These are phyloP conservation scores for Eupithecia abbreviata DNA, from an alignment of 2,888 invertebrate genomes.

Conservation along the genomic window DNA sequence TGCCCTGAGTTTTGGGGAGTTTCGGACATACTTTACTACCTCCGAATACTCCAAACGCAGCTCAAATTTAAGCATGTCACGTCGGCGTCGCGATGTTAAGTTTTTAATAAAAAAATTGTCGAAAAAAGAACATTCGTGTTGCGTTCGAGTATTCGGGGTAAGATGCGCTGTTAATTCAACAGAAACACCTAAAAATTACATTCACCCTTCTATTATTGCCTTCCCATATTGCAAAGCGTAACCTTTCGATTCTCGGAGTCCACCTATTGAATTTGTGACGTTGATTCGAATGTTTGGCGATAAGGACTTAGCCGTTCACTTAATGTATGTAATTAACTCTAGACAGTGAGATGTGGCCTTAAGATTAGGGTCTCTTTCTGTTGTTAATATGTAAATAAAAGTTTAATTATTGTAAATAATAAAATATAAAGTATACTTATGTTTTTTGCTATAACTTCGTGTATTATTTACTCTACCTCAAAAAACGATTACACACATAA, in stretches of 20 bases:
- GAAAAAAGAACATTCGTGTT: no score
- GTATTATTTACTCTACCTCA: slow-evolving; percentile 49
- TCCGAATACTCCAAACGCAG: no score
- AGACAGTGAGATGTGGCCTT: slow-evolving; percentile 77
- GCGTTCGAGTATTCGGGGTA: no score
- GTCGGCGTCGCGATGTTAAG: no score
- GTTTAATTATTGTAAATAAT: slow-evolving; percentile 83
- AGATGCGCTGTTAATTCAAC: background rate
- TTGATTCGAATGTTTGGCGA: slow-evolving; percentile 19
- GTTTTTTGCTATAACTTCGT: slow-evolving; percentile 77
- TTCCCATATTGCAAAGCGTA: background rate
- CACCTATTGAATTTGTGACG: slow-evolving; percentile 17
- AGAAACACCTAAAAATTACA: background rate
- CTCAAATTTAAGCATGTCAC: no score
- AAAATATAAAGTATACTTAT: slow-evolving; percentile 77
- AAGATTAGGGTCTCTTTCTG: slow-evolving; percentile 71
- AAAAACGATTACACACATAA: background rate
- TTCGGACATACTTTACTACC: background rate
- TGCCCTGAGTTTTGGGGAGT: background rate
- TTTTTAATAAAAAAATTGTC: no score
- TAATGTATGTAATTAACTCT: slow-evolving; percentile 67
- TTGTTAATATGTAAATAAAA: slow-evolving; percentile 84
- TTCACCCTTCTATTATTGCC: background rate
- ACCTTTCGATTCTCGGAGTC: background rate
- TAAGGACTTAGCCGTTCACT: slow-evolving; percentile 48